These are phyloP conservation scores for Semaprochilodus insignis DNA, from an alignment of 2,797 vertebrate species.

Conservation along the genomic window DNA sequence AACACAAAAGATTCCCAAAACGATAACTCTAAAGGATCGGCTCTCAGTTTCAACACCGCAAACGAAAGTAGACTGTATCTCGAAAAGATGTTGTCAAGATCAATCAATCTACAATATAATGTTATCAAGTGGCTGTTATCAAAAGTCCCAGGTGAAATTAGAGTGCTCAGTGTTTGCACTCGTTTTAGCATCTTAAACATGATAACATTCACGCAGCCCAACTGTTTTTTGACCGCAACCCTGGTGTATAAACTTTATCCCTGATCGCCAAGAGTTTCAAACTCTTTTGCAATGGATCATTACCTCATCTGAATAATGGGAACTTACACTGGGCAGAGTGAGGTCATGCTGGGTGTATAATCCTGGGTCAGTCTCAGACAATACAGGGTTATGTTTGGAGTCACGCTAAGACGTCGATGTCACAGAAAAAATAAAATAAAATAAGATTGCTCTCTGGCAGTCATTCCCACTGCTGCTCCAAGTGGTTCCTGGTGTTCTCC, in stretches of 20 bases:
- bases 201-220: background rate
- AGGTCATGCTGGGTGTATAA: background rate
- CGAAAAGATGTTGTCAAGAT: conserved; percentile 9
- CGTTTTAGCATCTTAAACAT: too few species aligned
- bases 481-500: background rate
- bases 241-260: background rate
- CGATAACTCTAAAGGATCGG: background rate
- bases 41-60: background rate
- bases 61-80: background rate
- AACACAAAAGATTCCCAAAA: background rate
- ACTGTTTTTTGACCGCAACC: background rate
- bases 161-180: background rate
- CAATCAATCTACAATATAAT: background rate
- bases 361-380: background rate
- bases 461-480: too few species aligned
- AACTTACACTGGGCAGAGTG: too few species aligned
- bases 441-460: too few species aligned
- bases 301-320: too few species aligned
- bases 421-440: too few species aligned
- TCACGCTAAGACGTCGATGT: background rate
- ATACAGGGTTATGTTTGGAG: background rate
- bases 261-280: background rate
- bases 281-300: background rate
- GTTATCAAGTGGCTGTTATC: background rate
- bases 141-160: background rate